These are phyloP conservation scores for Lacerta agilis DNA, from an alignment of 2,797 vertebrate genomes.

Conservation along the genomic window DNA sequence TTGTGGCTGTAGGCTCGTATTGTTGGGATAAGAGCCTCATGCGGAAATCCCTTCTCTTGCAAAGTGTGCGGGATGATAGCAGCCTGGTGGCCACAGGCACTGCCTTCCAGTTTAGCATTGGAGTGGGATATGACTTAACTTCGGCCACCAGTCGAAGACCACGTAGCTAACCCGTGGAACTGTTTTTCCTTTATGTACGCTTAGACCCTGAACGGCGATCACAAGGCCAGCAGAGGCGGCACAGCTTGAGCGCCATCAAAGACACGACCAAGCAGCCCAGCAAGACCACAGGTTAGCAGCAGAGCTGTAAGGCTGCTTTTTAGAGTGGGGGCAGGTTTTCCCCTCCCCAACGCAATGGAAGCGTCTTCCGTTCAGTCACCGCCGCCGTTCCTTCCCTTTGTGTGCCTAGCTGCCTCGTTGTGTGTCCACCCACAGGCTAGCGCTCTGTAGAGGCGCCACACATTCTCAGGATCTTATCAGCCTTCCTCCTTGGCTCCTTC, in stretches of 20 bases:
- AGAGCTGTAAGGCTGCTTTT: too few relatives aligned
- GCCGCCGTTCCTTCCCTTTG: not conserved
- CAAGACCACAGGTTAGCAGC: constrained; percentile 16
- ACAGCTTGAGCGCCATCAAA: not conserved
- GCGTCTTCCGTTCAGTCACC: too few relatives aligned
- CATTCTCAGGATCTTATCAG: too few relatives aligned
- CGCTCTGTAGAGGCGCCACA: not conserved
- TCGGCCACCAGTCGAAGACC: not conserved
- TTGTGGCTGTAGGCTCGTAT: too few relatives aligned
- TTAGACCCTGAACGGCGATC: not conserved
- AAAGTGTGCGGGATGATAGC: too few relatives aligned
- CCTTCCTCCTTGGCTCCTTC: not conserved
- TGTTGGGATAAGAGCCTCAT: not conserved
- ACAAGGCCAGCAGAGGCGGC: not conserved
- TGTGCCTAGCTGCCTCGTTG: not conserved
- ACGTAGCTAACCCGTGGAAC: rapidly evolving
- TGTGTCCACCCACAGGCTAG: too few relatives aligned
- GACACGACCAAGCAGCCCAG: constrained; percentile 54
- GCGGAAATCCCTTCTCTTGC: too few relatives aligned
- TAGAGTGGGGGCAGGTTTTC: not conserved
- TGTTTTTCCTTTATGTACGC: not conserved
- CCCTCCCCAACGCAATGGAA: too few relatives aligned
- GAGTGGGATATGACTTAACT: not conserved
- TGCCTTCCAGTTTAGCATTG: not conserved
- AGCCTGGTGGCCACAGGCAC: not conserved